phyloP scores from a whole-genome alignment of 2,888 invertebrate species.

The Spatulosminthurus flaviceps region DNA sequence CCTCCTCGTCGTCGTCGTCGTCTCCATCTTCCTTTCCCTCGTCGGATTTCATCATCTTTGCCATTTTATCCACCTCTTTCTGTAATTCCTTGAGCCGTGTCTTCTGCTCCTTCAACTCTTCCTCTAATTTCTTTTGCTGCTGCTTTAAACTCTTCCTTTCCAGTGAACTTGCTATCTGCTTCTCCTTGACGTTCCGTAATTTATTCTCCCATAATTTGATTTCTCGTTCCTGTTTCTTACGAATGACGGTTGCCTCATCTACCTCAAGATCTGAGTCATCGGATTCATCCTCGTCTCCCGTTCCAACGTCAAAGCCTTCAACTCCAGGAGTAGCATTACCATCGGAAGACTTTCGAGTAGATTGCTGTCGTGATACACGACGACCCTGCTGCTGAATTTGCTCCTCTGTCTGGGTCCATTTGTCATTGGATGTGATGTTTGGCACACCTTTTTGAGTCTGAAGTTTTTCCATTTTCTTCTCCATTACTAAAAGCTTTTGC shows the following conservation, averaged over 20 bases:
- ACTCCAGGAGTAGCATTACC: constrained; percentile 42
- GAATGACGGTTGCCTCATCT: constrained; percentile 71
- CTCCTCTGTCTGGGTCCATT: constrained; percentile 62
- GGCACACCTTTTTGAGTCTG: constrained; percentile 67
- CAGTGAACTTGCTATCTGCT: constrained; percentile 77
- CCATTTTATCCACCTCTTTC: constrained; percentile 91
- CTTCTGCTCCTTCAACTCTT: constrained; percentile 77
- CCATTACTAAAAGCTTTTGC: constrained; percentile 78
- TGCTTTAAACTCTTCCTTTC: constrained; percentile 81
- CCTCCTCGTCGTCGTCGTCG: constrained; percentile 70
- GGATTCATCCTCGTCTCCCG: constrained; percentile 45
- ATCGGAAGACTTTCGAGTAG: constrained; percentile 58
- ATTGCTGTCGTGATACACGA: constrained; percentile 56
- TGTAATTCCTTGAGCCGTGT: constrained; percentile 83
- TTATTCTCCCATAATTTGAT: constrained; percentile 73
- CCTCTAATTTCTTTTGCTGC: constrained; percentile 82
- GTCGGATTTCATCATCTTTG: constrained; percentile 82
- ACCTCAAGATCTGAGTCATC: constrained; percentile 68
- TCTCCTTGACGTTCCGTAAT: constrained; percentile 70
- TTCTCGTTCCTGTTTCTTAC: constrained; percentile 73
- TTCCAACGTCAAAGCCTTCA: constrained; percentile 39
- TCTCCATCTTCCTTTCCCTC: constrained; percentile 78
- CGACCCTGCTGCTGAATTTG: constrained; percentile 51
- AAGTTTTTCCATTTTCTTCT: constrained; percentile 78
- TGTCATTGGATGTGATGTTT: constrained; percentile 55